These are phyloP conservation scores for Premnoplex brunnescens DNA, from an alignment of 2,797 vertebrate species.

Conservation along the genomic window DNA sequence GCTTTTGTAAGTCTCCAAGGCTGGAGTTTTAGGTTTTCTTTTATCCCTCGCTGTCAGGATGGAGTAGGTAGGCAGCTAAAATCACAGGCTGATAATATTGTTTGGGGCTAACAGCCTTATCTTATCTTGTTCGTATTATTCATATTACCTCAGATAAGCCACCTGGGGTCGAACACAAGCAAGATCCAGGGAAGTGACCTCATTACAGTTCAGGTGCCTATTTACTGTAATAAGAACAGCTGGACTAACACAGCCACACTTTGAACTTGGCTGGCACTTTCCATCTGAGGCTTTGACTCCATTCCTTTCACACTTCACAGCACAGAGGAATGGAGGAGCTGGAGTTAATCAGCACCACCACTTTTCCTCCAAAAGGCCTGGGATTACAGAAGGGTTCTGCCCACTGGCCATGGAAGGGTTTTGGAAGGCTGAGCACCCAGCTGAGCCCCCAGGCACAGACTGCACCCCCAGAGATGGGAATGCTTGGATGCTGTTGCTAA, in stretches of 20 bases:
- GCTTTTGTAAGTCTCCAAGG: conserved; percentile 58
- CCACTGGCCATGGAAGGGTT: fast-evolving
- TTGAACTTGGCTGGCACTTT: conserved; percentile 27
- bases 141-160: conserved; percentile 62
- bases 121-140: conserved; percentile 59
- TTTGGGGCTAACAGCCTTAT: conserved; percentile 42
- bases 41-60: conserved; percentile 37
- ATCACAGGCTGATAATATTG: conserved; percentile 38
- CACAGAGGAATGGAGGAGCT: not conserved
- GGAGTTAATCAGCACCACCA: not conserved
- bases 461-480: not conserved
- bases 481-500: not conserved
- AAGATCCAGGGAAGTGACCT: conserved; percentile 55
- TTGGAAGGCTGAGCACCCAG: not conserved
- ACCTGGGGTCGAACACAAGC: conserved; percentile 49
- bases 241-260: conserved; percentile 13
- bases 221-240: conserved; percentile 50
- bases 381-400: not conserved
- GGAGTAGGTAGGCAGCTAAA: conserved; percentile 53
- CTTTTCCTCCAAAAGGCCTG: not conserved
- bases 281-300: not conserved
- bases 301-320: conserved; percentile 28
- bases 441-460: not conserved
- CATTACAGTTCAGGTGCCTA: conserved; percentile 56
- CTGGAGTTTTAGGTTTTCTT: conserved; percentile 50